Evolutionary conservation across 64 coral and sea anemone genomes (phyloP), one percentile per base, ranked within the genome.

Genomic region (Orbicella faveolata): DNA sequence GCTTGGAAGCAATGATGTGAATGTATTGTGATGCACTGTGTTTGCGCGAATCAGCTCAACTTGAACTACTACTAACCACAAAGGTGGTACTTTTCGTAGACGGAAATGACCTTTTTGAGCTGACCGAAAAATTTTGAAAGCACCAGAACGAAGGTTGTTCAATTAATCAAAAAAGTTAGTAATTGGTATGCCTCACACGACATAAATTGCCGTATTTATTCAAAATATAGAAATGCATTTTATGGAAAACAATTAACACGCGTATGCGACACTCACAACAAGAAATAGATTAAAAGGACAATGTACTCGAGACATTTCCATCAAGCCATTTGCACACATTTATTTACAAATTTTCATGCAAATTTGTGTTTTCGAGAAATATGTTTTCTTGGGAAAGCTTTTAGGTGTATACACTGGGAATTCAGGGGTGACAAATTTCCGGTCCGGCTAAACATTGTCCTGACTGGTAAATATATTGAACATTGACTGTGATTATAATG

Each of bases 401-500:
- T 51, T 51, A 6, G 0, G 51, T 23, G 75, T 51, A 17, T 78
- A 17, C 17, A 16, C 75, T 78, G 3, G 39, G 44, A 20, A 78
- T 39, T 78, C 20, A 21, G 36, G 75, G 75, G 18, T 78, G 23
- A 78, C n/a, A 52, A 21, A 78, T 78, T 78, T 78, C 75, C 75
- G 36, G 72, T 74, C 33, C 34, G 33, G 11, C 34, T 34, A 15
- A 69, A 69, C 66, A 74, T 74, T 74, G 72, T 23, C 10, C 9
- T 78, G 8, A 9, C 1, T 21, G 18, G 44, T 51, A 78, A 78
- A 78, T 78, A 51, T 53, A 53, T 78, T 78, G 37, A 51, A 17
- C 34, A 4, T 19, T 8, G 19, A 53, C 17, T n/a, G 21, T 26
- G 23, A 11, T 52, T 51, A 1, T 21, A 21, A 10, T 59, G 55